A percentile compares a stretch with the other conserved stretches of the same genome.
Evolutionary conservation across 2,113 vertebrate genomes (phyloP).

Genomic region (Aegithalos caudatus): DNA sequence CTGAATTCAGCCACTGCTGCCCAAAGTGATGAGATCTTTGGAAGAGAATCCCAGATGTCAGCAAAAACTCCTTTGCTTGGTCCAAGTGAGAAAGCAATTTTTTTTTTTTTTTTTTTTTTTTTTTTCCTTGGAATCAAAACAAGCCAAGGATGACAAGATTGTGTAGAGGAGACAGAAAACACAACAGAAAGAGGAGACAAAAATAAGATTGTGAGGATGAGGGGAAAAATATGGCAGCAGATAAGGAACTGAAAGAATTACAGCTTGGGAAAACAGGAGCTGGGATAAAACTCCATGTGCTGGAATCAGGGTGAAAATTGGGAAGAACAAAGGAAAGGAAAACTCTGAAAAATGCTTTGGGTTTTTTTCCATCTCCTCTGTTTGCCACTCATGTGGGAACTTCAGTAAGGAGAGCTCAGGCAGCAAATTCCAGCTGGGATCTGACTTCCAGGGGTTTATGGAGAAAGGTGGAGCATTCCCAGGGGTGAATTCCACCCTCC

Average conservation of each 20-base stretch:
- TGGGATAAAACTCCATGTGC: not conserved
- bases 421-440: not conserved
- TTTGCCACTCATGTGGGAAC: accelerated
- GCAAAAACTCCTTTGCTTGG: not conserved
- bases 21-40: not conserved
- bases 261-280: not conserved
- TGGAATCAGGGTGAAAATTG: not conserved
- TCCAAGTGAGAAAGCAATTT: not conserved
- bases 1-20: not conserved
- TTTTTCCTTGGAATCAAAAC: not conserved
- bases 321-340: not conserved
- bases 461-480: too few species aligned
- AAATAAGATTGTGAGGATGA: not conserved
- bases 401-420: not conserved
- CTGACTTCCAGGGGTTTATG: accelerated
- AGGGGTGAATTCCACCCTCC: too few species aligned
- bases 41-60: constrained; percentile 11
- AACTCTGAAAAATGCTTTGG: not conserved
- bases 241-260: not conserved
- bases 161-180: not conserved
- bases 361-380: not conserved
- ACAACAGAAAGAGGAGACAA: not conserved
- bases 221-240: not conserved
- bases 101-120: not conserved
- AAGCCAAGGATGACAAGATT: not conserved